Evolutionary conservation across 2,113 vertebrate species (phyloP).

Genomic region (Triplophysa tibetana): DNA sequence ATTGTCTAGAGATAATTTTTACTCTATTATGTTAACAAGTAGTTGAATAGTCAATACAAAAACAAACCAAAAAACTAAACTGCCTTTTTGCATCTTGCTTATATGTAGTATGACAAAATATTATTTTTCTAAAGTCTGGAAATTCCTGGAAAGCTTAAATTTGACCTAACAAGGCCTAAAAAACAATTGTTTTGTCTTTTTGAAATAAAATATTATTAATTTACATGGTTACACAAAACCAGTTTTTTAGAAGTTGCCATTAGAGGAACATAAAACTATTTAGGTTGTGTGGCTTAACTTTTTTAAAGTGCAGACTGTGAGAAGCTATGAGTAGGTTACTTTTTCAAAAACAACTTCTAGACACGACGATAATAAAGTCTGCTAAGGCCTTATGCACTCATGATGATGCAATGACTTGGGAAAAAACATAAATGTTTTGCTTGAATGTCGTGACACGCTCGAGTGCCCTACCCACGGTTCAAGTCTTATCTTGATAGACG

Average conservation of each 20-base stretch:
- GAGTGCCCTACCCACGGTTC: conserved; percentile 20
- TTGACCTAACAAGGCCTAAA: too few species aligned
- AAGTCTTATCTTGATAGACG: conserved; percentile 37
- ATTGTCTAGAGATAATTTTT: too few species aligned
- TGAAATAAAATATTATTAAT: too few species aligned
- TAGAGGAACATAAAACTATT: too few species aligned
- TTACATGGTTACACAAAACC: too few species aligned
- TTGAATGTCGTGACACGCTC: conserved; percentile 26
- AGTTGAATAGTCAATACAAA: too few species aligned
- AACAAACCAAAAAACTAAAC: not conserved
- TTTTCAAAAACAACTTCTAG: not conserved
- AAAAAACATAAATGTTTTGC: conserved; percentile 2
- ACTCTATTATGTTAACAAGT: too few species aligned
- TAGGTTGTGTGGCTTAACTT: not conserved
- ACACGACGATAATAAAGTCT: not conserved
- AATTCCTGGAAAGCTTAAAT: too few species aligned
- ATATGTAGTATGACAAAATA: not conserved
- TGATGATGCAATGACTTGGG: conserved; percentile 27
- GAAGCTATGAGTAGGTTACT: not conserved
- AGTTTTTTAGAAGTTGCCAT: too few species aligned
- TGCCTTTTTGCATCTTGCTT: not conserved
- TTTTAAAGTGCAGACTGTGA: not conserved
- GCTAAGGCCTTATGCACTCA: not conserved
- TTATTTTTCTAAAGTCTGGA: too few species aligned
- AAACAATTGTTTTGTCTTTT: too few species aligned